phyloP scores from a whole-genome alignment of 2,113 vertebrate species.

The Caranx melampygus region DNA sequence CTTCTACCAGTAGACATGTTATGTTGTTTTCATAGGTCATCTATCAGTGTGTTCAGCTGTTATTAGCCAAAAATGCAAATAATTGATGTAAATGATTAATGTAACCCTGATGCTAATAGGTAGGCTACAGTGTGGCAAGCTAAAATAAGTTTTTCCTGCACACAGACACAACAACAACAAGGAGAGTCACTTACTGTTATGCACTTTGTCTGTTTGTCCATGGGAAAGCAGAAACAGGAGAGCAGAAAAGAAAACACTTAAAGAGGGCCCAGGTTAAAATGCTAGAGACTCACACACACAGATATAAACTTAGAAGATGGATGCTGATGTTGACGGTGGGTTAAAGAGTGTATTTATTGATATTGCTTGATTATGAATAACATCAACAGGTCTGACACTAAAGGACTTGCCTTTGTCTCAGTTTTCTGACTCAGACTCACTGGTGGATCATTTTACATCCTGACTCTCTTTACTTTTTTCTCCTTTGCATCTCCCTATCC shows the following conservation, averaged over 20 bases:
- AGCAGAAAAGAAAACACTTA: slow-evolving; percentile 30
- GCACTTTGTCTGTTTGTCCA: slow-evolving; percentile 74
- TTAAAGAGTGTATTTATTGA: neutral
- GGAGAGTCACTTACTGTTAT: slow-evolving; percentile 75
- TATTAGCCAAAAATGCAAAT: too few species aligned
- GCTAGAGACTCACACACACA: neutral
- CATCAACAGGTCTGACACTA: neutral
- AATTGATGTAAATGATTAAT: too few species aligned
- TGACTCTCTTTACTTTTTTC: neutral
- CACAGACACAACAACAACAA: neutral
- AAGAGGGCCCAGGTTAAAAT: neutral
- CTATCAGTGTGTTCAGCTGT: too few species aligned
- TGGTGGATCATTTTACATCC: slow-evolving; percentile 45
- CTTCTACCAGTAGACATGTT: too few species aligned
- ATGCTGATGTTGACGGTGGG: neutral
- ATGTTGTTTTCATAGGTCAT: too few species aligned
- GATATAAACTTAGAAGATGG: neutral
- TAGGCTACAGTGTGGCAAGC: too few species aligned
- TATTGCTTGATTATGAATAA: slow-evolving; percentile 6
- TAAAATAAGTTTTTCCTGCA: too few species aligned
- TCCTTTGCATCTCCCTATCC: too few species aligned
- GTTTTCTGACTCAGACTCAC: slow-evolving; percentile 42
- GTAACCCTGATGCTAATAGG: too few species aligned
- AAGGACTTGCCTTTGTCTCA: neutral
- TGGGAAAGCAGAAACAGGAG: slow-evolving; percentile 47